Evolutionary conservation across 64 coral and sea anemone genomes (phyloP).

Genomic region (Montipora sp.): DNA sequence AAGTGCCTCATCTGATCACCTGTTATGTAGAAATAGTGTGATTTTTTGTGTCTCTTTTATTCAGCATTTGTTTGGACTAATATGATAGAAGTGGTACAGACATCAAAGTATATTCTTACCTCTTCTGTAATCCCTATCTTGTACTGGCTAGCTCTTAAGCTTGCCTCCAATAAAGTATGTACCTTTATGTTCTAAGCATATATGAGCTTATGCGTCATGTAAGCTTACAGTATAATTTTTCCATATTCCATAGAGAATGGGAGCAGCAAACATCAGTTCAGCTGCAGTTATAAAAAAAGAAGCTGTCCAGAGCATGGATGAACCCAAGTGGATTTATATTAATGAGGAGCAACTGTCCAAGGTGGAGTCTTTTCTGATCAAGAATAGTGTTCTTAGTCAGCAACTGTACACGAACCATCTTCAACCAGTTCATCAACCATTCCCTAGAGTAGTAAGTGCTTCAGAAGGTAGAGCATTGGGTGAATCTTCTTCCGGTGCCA

Average conservation of each 20-base stretch:
- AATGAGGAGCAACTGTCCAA: conserved; percentile 50
- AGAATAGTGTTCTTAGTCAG: conserved; percentile 36
- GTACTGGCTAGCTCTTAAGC: too few relatives aligned
- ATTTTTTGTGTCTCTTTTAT: too few relatives aligned
- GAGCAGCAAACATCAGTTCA: conserved; percentile 34
- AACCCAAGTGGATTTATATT: conserved; percentile 81
- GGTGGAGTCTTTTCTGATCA: conserved; percentile 68
- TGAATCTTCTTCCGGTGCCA: not conserved
- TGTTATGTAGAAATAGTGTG: too few relatives aligned
- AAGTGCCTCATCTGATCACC: too few relatives aligned
- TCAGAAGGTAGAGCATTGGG: not conserved
- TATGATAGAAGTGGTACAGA: too few relatives aligned
- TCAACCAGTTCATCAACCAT: not conserved
- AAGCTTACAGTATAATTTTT: not conserved
- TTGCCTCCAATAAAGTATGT: too few relatives aligned
- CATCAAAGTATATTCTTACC: too few relatives aligned
- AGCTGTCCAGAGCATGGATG: conserved; percentile 84
- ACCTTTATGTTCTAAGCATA: too few relatives aligned
- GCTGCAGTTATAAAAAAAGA: conserved; percentile 74
- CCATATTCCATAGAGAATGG: not conserved
- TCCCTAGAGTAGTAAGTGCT: not conserved
- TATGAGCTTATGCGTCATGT: not conserved
- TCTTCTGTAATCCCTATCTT: too few relatives aligned
- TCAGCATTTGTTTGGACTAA: too few relatives aligned
- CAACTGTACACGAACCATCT: not conserved